These are phyloP conservation scores for Gymnocephalus cernua DNA, from an alignment of 2,113 vertebrate species.

Conservation along the genomic window DNA sequence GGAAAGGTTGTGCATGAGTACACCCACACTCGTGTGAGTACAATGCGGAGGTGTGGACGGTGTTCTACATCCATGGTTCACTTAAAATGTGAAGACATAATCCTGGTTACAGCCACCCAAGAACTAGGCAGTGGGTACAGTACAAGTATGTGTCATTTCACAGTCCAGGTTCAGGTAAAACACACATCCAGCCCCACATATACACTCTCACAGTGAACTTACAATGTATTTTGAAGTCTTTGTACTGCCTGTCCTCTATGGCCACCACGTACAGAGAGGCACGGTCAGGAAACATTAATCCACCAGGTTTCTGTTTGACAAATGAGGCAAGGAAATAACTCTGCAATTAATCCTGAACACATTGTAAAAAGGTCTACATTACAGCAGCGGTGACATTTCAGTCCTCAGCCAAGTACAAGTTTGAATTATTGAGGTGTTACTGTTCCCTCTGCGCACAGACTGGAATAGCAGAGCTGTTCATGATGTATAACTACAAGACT, in stretches of 20 bases:
- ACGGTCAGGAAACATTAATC: conserved; percentile 98
- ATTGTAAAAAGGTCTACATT: conserved; percentile 23
- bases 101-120: background rate
- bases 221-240: conserved; percentile 99
- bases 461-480: background rate
- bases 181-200: background rate
- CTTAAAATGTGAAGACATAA: conserved; percentile 13
- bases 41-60: background rate
- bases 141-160: background rate
- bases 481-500: background rate
- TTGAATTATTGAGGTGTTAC: conserved; percentile 20
- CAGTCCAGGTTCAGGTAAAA: background rate
- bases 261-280: conserved; percentile 97
- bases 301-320: conserved; percentile 96
- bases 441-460: background rate
- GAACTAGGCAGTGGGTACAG: background rate
- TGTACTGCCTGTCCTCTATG: conserved; percentile 98
- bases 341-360: conserved; percentile 37
- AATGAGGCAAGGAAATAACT: conserved; percentile 83
- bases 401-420: conserved; percentile 14
- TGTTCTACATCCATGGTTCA: background rate
- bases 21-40: background rate
- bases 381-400: conserved; percentile 35
- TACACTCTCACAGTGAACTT: conserved; percentile 76
- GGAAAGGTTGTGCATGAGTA: background rate